Conservation (phyloP, 2,797 vertebrate species). For the Falco novaeseelandiae region DNA sequence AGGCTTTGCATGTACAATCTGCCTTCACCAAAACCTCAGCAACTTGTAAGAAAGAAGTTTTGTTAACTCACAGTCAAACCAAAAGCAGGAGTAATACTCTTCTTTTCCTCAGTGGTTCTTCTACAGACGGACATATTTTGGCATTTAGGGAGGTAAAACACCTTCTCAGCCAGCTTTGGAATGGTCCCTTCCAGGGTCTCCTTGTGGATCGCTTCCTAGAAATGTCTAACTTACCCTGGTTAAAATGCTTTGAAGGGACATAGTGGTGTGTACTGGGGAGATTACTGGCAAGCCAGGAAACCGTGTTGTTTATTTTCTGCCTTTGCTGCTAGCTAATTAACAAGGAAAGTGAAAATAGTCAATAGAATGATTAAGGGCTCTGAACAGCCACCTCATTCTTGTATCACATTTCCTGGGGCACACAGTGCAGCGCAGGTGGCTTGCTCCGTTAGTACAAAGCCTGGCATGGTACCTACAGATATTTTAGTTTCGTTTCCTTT, state of each 20-base stretch:
- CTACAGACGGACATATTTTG: neutral
- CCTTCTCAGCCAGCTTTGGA: neutral
- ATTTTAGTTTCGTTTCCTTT: neutral
- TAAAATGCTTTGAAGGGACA: neutral
- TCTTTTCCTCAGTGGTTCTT: neutral
- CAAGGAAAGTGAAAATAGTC: neutral
- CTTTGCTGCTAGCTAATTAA: neutral
- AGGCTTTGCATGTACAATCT: neutral
- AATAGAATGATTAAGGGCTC: neutral
- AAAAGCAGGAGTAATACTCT: neutral
- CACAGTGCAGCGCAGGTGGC: accelerated
- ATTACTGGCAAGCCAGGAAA: neutral
- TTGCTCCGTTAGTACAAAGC: neutral
- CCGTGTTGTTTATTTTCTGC: neutral
- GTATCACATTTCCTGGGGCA: neutral
- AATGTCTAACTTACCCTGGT: neutral
- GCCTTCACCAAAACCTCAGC: neutral
- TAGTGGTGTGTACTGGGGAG: neutral
- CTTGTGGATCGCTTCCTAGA: neutral
- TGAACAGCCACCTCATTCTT: neutral
- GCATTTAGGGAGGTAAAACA: neutral
- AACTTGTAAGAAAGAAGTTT: neutral
- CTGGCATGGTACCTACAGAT: neutral
- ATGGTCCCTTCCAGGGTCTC: neutral
- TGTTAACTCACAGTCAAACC: neutral